Base-by-base conservation (phyloP, 30 jellyfish, hydroid and myxozoan species). In the Chironex yamaguchii region DNA sequence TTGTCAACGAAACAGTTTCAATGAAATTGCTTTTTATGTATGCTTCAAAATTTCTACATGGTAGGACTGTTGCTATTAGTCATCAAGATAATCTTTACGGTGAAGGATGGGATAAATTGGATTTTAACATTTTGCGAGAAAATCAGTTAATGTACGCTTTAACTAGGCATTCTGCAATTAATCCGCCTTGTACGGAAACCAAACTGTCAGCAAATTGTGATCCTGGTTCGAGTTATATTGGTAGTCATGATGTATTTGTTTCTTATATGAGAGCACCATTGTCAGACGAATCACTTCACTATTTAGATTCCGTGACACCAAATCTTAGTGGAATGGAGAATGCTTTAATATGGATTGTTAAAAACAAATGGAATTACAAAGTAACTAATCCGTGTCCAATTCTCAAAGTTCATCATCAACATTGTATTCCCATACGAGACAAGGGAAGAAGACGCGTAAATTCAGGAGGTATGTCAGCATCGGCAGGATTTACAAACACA, bases 1-100 rank as follows among this genome's bases (percentile, higher is more conserved):
- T 85, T 36, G 48, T 72, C 0, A 34, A 67, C 20, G 89, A 92
- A 11, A 76, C 49, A 6, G 81, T 87, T 23, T 58, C 91, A 6
- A 67, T 66, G 9, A 71, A 52, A 9, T 30, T 42, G 4, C 36
- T 49, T 35, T 66, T 85, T 11, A 76, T 49, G 27, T 85, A 85
- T 27, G 87, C 87, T 4, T 72, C 36, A 17, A 42, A 49, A 21
- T 66, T 34, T 76, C 50, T 85, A 34, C 34, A 22, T 14, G 51
- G 76, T 64, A 74, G 50, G 62, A 12, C 50, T 2, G 87, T 85
- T 32, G 67, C 69, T 23, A 4, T 85, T 49, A 75, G 48, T 31
- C 90, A 85, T 52, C 91, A 73, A 78, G 96, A 85, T 62, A 85
- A 66, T 52, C 73, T n/a, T 42, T 32, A 52, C 13, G 96, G 96